phyloP scores from a whole-genome alignment of 1,140 invertebrate species.

The Phocides pigmalion region DNA sequence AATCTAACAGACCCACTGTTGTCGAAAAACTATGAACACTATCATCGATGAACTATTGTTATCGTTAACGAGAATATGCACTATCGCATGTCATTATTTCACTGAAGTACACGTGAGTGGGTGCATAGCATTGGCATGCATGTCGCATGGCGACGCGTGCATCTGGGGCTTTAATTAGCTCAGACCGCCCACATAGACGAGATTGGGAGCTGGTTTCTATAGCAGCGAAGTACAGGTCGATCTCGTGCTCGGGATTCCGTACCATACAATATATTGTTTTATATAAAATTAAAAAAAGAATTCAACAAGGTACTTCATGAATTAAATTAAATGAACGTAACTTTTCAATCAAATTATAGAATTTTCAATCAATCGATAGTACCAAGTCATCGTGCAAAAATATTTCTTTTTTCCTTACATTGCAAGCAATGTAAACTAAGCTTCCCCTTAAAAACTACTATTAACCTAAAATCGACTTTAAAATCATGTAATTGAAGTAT shows the following conservation, averaged over 20 bases:
- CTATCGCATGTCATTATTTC: neutral
- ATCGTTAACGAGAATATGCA: neutral
- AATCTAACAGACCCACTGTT: too few species aligned
- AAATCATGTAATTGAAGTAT: constrained; percentile 1
- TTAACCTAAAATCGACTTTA: constrained; percentile 42
- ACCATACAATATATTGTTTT: too few species aligned
- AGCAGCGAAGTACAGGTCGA: too few species aligned
- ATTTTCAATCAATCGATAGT: constrained; percentile 2
- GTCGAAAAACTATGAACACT: neutral
- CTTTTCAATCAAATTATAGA: neutral
- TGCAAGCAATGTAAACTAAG: constrained; percentile 57
- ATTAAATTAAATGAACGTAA: neutral
- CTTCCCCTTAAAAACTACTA: constrained; percentile 44
- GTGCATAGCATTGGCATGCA: constrained; percentile 1
- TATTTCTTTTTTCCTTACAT: constrained; percentile 44
- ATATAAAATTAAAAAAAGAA: too few species aligned
- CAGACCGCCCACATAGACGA: neutral
- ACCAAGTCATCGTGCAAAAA: constrained; percentile 1
- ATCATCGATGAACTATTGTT: too few species aligned
- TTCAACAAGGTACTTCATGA: too few species aligned
- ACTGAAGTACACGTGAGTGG: neutral
- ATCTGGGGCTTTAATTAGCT: constrained; percentile 8
- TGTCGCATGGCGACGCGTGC: neutral
- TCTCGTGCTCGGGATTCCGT: too few species aligned
- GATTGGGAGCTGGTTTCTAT: too few species aligned